phyloP scores from a whole-genome alignment of 92 coral and sea anemone species.

The Parazoanthus darwini region DNA sequence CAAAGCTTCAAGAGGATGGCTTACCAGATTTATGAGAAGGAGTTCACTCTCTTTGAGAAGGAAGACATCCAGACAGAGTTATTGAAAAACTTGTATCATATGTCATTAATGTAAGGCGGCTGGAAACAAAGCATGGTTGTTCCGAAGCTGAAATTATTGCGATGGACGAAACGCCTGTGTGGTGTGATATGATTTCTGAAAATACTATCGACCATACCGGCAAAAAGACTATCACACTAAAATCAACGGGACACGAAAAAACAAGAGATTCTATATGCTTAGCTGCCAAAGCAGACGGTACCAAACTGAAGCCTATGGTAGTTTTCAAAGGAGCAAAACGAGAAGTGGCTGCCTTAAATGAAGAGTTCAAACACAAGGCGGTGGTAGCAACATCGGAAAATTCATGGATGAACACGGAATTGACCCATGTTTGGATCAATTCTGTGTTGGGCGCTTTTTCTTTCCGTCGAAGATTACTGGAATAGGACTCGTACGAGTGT shows the following conservation, averaged over 20 bases:
- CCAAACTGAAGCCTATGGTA: constrained; percentile 74
- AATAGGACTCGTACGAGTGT: constrained; percentile 37
- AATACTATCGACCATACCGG: constrained; percentile 52
- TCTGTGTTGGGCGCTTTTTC: constrained; percentile 19
- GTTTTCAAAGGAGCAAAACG: constrained; percentile 68
- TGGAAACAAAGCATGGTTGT: constrained; percentile 56
- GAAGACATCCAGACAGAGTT: constrained; percentile 71
- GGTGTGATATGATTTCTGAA: constrained; percentile 67
- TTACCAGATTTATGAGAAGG: constrained; percentile 58
- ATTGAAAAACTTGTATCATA: constrained; percentile 64
- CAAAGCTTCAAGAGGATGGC: constrained; percentile 73
- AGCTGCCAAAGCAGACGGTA: constrained; percentile 67
- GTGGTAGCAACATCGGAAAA: constrained; percentile 55
- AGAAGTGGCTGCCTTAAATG: constrained; percentile 52
- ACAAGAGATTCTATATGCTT: constrained; percentile 54
- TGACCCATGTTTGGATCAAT: constrained; percentile 55
- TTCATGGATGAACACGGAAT: constrained; percentile 58
- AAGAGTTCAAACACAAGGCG: constrained; percentile 62
- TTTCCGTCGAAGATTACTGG: constrained; percentile 33
- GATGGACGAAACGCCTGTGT: constrained; percentile 66
- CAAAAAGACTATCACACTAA: constrained; percentile 45
- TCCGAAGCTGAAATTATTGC: constrained; percentile 53
- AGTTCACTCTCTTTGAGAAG: constrained; percentile 65
- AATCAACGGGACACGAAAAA: constrained; percentile 61
- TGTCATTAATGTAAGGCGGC: constrained; percentile 57